Evolutionary conservation across 2,113 vertebrate genomes (phyloP), one percentile per base, ranked within the genome.

Genomic region (Thymallus thymallus): DNA sequence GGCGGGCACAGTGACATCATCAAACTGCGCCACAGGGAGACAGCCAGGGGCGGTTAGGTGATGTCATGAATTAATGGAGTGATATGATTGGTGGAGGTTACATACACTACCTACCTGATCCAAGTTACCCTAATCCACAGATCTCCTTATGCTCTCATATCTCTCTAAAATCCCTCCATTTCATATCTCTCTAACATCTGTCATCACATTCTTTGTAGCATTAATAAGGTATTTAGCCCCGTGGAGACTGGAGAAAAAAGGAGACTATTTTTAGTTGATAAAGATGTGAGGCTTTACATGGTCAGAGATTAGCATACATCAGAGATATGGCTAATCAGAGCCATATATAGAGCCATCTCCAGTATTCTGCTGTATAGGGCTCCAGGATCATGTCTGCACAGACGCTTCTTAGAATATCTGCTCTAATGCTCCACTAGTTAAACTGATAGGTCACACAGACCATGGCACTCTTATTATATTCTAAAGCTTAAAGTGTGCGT

Each of bases 251-350:
- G 70, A 78, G 71, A 73, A 76, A 74, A 78, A 72, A 84, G 74
- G n/a, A 2, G n/a, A 6, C 81, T 91, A 90, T 90, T 88, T 91
- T 89, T 88, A 91, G 86, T 78, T 32, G 56, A 76, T 85, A 78
- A 84, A 89, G 67, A 89, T 84, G 84, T 75, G 77, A 80, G 82
- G 82, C 84, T 80, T 83, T 83, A 87, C 78, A 81, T 83, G 87
- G 86, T 84, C 83, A 78, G 73, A 89, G 83, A 91, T 91, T 91
- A 88, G 87, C 90, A 92, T 92, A 88, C 91, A 90, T 92, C 85
- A 90, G 76, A 79, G 81, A 83, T 77, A 78, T 30, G 48, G 14
- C 14, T 5, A 51, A 51, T 51, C 48, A 51, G 48, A 51, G 48
- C 48, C 48, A 5, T 51, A 18, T 51, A 51, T 51, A 18, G 48